Base-by-base conservation (phyloP, 2,888 invertebrate species). In the Phortica magna region DNA sequence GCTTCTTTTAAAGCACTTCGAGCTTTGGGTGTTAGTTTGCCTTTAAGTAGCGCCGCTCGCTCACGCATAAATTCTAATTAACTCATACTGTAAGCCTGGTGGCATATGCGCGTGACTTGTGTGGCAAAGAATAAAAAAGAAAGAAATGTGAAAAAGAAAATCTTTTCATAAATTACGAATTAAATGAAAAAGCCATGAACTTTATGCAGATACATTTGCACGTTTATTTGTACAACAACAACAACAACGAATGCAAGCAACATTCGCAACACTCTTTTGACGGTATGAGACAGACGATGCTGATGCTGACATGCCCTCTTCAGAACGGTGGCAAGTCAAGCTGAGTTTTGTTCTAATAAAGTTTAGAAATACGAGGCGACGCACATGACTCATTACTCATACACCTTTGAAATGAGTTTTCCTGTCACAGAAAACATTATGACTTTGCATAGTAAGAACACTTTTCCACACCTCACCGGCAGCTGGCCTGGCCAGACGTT, bases 21-120 rank as follows among this genome's bases (percentile, higher is more conserved):
- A 41, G 67, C 41, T 14, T 67, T 41, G 31, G 3, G 14, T 65
- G 5, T 31, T 65, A 31, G 39, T 65, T 39, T 2, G 65, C 9
- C 43, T 48, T 48, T 70, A 48, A 42, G 12, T n/a, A 72, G 57
- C 59, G 74, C 57, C 70, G 70, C 72, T 73, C 80, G 81, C 79
- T 82, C 81, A 82, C 83, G 84, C 87, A 87, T 89, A 87, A 89
- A 84, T 89, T 84, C 85, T 83, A 89, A 88, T 88, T 88, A 85
- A 81, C 77, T 73, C 68, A 59, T 39, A 79, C 65, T 73, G 76
- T 79, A 76, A 61, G 64, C 55, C 39, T 22, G 59, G 31, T 31
- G 31, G 31, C 31, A 4, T 31, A 31, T 48, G 53, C 22, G 31
- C 48, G n/a, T 59, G 17, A 17, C 55, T 55, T 55, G 14, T 55